Evolutionary conservation across 2,888 invertebrate species (phyloP).

Genomic region (Julus scandinavius): DNA sequence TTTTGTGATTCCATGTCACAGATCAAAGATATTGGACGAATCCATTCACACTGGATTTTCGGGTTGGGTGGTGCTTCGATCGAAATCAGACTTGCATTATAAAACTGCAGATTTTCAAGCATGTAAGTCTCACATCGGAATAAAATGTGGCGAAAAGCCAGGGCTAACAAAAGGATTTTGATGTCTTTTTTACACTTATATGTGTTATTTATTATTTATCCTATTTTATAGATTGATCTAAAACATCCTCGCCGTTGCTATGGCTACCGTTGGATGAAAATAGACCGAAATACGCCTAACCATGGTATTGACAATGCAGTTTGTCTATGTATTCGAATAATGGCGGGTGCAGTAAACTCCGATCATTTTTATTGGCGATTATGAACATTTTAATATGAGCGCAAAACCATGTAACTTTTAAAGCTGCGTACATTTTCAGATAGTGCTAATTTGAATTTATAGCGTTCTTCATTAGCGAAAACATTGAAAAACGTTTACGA

Average conservation of each 20-base stretch:
- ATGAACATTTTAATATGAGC: too few relatives aligned
- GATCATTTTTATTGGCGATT: background rate
- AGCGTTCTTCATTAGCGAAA: too few relatives aligned
- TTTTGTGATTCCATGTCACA: background rate
- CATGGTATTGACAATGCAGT: background rate
- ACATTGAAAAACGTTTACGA: too few relatives aligned
- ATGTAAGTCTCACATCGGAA: background rate
- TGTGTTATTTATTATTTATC: background rate
- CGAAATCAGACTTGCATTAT: background rate
- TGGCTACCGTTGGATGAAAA: background rate
- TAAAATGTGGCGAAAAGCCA: background rate
- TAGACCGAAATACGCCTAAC: background rate
- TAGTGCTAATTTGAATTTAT: too few relatives aligned
- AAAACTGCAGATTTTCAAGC: background rate
- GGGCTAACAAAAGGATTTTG: background rate
- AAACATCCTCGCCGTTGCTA: constrained; percentile 2
- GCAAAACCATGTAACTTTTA: too few relatives aligned
- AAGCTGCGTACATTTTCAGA: too few relatives aligned
- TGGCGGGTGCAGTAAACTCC: background rate
- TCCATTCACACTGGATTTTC: background rate
- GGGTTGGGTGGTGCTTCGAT: background rate
- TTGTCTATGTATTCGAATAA: background rate
- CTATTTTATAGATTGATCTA: background rate
- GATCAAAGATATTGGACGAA: constrained; percentile 10
- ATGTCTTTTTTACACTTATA: background rate